These are phyloP conservation scores for Camponotus pennsylvanicus DNA, from an alignment of 1,140 invertebrate genomes.

Conservation along the genomic window DNA sequence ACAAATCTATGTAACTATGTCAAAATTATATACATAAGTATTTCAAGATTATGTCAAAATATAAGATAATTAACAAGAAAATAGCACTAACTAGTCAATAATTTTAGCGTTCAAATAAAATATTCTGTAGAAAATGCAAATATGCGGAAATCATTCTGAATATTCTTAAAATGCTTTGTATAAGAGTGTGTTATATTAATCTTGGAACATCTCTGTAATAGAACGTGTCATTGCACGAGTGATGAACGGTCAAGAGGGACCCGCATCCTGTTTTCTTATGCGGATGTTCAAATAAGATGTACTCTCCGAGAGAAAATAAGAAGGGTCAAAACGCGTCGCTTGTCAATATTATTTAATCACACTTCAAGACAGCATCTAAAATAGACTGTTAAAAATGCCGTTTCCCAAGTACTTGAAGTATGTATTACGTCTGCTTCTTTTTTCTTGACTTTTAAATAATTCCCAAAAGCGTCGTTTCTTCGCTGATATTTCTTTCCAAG, in stretches of 20 bases:
- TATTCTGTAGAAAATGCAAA: constrained; percentile 44
- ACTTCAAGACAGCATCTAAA: not conserved
- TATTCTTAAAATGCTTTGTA: not conserved
- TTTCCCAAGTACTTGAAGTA: not conserved
- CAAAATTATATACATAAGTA: too few species aligned
- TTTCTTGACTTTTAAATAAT: not conserved
- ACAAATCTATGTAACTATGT: too few species aligned
- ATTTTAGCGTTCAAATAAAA: constrained; percentile 62
- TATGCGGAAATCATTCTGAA: constrained; percentile 35
- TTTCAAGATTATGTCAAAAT: too few species aligned
- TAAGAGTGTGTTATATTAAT: constrained; percentile 46
- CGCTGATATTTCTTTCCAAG: not conserved
- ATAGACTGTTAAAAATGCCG: not conserved
- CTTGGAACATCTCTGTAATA: not conserved
- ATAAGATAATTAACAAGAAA: too few species aligned
- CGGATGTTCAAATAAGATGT: constrained; percentile 6
- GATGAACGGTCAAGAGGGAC: not conserved
- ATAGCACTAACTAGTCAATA: constrained; percentile 37
- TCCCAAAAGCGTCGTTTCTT: not conserved
- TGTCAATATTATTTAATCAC: constrained; percentile 22
- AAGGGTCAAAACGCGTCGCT: not conserved
- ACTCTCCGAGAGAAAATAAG: not conserved
- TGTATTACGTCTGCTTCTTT: not conserved
- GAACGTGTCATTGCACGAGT: not conserved
- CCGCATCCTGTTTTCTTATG: constrained; percentile 5